Base-by-base conservation (phyloP, 2,113 vertebrate genomes). In the Vulpes lagopus region DNA sequence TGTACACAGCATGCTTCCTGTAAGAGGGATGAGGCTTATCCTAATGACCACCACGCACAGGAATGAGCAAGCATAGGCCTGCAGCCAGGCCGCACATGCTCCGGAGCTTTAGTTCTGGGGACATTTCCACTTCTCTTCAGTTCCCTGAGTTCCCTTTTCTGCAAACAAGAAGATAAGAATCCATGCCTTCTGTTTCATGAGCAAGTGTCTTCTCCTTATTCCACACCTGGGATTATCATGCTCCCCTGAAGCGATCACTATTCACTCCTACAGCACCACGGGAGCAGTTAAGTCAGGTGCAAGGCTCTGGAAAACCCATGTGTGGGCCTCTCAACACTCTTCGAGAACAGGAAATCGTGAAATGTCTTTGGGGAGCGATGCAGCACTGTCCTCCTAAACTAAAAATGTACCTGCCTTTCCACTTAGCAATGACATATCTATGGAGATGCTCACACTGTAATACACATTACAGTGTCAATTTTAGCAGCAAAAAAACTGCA, bases 31-130 rank as follows among this genome's bases (percentile, higher is more conserved):
- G 1, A 7, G 3, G 89, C 65, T 81, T 81, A 91, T 94, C n/a
- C 17, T 86, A 55, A 59, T 8, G 35, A 35, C 51, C 11, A 4
- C 53, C 5, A 4, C 7, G 27, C 12, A 62, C 0, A 11, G 53
- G 10, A 30, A 88, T 1, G 11, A 95, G 49, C 74, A 79, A n/a
- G 23, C 2, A 0, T 60, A 87, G 38, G 62, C 49, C 82, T 60
- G 14, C 16, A 53, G 30, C 12, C 0, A 0, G 57, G 3, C 59
- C 20, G 16, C 38, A 6, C 53, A 64, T 0, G 0, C 32, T 0
- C 0, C 0, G 49, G 14, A 69, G 60, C 49, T 53, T 81, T 14
- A 32, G 4, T 74, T 96, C 62, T 43, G 5, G 14, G 64, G 69
- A 60, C 57, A n/a, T 20, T 69, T 67, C 32, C 30, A 38, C 69